Base-by-base conservation (phyloP, 1,140 invertebrate species). In the Aradophagus sp. region DNA sequence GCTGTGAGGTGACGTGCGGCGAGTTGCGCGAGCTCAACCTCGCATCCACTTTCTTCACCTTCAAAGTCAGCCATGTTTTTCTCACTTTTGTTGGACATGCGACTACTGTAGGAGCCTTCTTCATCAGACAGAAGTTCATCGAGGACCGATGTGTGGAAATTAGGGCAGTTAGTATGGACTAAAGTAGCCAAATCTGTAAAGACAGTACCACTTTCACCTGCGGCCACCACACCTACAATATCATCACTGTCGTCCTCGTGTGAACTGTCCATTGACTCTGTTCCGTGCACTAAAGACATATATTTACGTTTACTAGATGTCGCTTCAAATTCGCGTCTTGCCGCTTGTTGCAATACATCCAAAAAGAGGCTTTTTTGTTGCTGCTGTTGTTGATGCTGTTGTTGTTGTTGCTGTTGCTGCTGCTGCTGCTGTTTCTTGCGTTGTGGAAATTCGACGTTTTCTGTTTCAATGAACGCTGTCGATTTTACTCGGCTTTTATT, bases 21-120 rank as follows among this genome's bases (percentile, higher is more conserved):
- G 7, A 95, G 87, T 65, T 94, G 90, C 0, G 92, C 91, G 10
- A 97, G 82, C 81, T 97, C 95, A 72, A 97, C 95, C 78, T 97
- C 92, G 81, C 92, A 92, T 14, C 91, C 92, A 23, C 93, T 95
- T 73, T 97, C 94, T 77, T 97, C 95, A 15, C 95, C 96, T 72
- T 97, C 95, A 77, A 97, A 95, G 83, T 97, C 95, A 0, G 94
- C 95, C 89, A 97, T 91, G 81, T 97, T 97, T 67, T 96, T 97
- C 71, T 96, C 95, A n/a, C 94, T 96, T 85, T 97, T 96, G 53
- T 93, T 95, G 31, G 94, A 95, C 84, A 96, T 91, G 12, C 93
- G 88, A 13, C 95, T 97, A 29, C 94, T 96, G 75, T 94, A 92
- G 61, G 91, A 93, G 1, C 92, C 93, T 61, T 91, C 90, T 77